These are phyloP conservation scores for Meloidogyne floridensis DNA, from an alignment of 1,140 invertebrate species.

Conservation along the genomic window DNA sequence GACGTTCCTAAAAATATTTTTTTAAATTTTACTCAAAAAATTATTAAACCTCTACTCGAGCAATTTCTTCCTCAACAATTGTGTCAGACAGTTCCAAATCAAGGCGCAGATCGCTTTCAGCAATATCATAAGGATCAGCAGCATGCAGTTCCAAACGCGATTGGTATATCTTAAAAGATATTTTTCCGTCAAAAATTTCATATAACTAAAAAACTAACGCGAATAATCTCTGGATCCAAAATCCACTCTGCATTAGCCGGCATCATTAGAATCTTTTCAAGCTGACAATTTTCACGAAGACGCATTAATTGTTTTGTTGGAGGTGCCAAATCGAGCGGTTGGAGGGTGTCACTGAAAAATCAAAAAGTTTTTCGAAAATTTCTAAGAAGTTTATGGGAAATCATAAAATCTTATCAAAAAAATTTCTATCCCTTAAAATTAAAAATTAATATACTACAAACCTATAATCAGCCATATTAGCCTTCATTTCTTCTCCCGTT, in stretches of 20 bases:
- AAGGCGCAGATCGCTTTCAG: conserved; percentile 33
- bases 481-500: conserved; percentile 99
- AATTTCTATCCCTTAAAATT: too few species aligned
- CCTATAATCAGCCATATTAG: conserved; percentile 90
- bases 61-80: conserved; percentile 41
- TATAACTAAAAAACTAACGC: conserved; percentile 23
- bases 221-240: conserved; percentile 40
- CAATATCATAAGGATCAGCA: neutral
- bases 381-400: too few species aligned
- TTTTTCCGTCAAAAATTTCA: neutral
- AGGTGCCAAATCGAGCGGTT: conserved; percentile 94
- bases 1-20: conserved; percentile 1
- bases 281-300: conserved; percentile 95
- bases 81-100: conserved; percentile 41
- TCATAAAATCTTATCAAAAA: too few species aligned
- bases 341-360: conserved; percentile 81
- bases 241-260: conserved; percentile 47
- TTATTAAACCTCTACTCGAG: neutral
- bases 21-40: neutral
- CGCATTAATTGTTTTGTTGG: conserved; percentile 96
- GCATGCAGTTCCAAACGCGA: conserved; percentile 50
- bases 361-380: too few species aligned
- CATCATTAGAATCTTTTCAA: conserved; percentile 84
- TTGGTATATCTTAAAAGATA: conserved; percentile 46
- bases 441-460: neutral